Evolutionary conservation across 1,140 invertebrate genomes (phyloP).

Genomic region (Drosophila tsacasi): DNA sequence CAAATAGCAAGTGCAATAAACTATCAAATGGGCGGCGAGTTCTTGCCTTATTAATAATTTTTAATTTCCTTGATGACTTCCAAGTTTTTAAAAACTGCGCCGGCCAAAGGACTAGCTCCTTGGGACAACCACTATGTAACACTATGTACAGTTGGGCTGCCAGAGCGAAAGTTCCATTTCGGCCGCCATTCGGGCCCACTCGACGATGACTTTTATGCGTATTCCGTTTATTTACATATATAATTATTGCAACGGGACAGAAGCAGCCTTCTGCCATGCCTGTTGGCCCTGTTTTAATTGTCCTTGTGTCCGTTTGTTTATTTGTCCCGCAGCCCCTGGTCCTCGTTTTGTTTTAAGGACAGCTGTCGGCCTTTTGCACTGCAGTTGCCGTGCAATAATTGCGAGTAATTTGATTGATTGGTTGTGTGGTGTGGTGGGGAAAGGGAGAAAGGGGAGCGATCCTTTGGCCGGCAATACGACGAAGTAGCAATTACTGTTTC

Average conservation of each 20-base stretch:
- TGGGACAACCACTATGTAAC: neutral
- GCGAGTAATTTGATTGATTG: constrained; percentile 66
- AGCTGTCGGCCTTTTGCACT: constrained; percentile 56
- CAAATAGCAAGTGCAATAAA: constrained; percentile 58
- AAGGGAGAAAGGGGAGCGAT: neutral
- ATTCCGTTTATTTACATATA: constrained; percentile 56
- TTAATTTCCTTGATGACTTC: constrained; percentile 82
- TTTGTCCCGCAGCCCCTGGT: constrained; percentile 12
- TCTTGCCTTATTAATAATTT: constrained; percentile 81
- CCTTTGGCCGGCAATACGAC: neutral
- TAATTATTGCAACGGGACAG: constrained; percentile 50
- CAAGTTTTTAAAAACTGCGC: constrained; percentile 73
- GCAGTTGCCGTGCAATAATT: constrained; percentile 49
- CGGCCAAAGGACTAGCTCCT: constrained; percentile 20
- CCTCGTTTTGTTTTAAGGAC: constrained; percentile 47
- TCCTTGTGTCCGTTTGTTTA: constrained; percentile 38
- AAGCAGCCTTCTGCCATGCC: neutral
- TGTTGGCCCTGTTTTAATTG: constrained; percentile 37
- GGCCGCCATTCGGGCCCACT: constrained; percentile 30
- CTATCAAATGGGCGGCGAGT: constrained; percentile 72
- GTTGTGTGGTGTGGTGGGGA: neutral
- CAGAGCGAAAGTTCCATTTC: constrained; percentile 42
- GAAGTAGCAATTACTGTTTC: constrained; percentile 2
- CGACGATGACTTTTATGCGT: constrained; percentile 57
- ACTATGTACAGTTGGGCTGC: constrained; percentile 18